Evolutionary conservation across 2,888 invertebrate genomes (phyloP), one percentile per base, ranked within the genome.

Genomic region (Agrotis clavis): DNA sequence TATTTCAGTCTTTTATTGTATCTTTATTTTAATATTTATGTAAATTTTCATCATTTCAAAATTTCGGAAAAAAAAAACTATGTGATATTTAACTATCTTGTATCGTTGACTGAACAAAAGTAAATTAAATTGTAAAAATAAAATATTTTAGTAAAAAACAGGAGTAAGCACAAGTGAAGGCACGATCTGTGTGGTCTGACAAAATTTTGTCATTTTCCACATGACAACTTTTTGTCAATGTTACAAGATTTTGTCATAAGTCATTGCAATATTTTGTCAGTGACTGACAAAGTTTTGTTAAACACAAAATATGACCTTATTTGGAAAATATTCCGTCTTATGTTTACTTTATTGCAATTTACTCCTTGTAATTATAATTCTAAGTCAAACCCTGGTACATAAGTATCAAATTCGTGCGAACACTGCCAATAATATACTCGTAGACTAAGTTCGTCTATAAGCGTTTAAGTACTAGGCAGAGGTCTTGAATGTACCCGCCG

Each of bases 361-460:
- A 60, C 85, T 86, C 77, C 75, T 71, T 81, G n/a, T 73, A 71
- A 81, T 82, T 76, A 78, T 84, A 80, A 85, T 85, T 85, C 85
- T 85, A 85, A 85, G 87, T 85, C 87, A 85, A 85, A 73, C 56
- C 59, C 62, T 67, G 87, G 78, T 86, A 87, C 87, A 78, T 68
- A 81, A 81, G 84, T 87, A 81, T 83, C 86, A 62, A 64, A 84
- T 50, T 77, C 60, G 68, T 87, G 83, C 85, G 84, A 85, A 88
- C 92, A 92, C 93, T 94, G 94, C 94, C 92, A 92, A 90, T 89
- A 82, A 79, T 88, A 86, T 90, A 90, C 87, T 89, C 87, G 79
- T 89, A 86, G 79, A 35, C 60, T 69, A 77, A 77, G 82, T 78
- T 77, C 67, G 78, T 79, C 76, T 75, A 76, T 53, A 79, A 76